A percentile compares a stretch with the other conserved stretches of the same genome.
phyloP scores from a whole-genome alignment of 2,113 vertebrate genomes.

The Gallinago media region DNA sequence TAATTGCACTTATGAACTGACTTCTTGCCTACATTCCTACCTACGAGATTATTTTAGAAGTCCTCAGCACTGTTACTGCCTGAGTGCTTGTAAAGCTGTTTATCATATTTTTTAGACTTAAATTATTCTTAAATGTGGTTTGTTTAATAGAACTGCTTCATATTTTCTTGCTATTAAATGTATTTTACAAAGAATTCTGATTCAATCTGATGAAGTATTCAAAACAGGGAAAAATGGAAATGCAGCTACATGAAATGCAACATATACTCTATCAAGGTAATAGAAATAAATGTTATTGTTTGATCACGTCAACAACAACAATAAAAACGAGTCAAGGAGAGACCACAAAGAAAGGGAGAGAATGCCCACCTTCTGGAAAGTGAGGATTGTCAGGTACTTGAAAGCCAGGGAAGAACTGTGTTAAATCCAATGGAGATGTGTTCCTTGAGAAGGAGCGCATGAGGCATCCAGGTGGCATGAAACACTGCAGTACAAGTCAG shows the following conservation, averaged over 20 bases:
- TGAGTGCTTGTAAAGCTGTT: not conserved
- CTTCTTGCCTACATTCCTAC: not conserved
- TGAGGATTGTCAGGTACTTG: not conserved
- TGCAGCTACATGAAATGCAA: not conserved
- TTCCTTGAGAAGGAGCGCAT: not conserved
- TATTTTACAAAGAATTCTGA: not conserved
- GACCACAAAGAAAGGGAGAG: not conserved
- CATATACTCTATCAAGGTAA: not conserved
- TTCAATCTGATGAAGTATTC: not conserved
- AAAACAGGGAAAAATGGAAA: not conserved
- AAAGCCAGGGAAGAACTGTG: not conserved
- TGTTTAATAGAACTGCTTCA: not conserved
- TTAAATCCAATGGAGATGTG: not conserved
- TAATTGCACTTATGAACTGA: not conserved
- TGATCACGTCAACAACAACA: not conserved
- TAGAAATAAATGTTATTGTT: not conserved
- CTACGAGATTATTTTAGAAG: not conserved
- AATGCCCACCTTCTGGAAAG: not conserved
- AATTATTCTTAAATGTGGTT: not conserved
- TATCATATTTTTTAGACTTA: not conserved
- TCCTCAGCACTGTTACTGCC: not conserved
- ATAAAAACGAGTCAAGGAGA: not conserved
- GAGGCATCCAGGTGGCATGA: not conserved
- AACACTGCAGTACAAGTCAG: not conserved
- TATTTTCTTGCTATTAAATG: not conserved